Conservation (phyloP, 2,888 invertebrate species). For the Antheraea yamamai region DNA sequence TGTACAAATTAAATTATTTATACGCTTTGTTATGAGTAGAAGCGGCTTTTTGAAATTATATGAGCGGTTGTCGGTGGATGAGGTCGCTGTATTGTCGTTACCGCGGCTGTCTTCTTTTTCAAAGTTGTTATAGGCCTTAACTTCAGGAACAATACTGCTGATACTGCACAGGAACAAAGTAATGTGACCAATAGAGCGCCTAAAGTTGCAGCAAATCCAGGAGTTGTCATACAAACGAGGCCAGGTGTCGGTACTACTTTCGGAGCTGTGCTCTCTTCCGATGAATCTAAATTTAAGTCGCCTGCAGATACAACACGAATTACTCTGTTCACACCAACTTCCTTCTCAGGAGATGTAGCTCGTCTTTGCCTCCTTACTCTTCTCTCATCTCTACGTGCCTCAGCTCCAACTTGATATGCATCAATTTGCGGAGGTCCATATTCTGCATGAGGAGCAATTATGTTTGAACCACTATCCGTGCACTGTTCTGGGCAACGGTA, state of each 20-base stretch:
- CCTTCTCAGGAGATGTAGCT: constrained; percentile 85
- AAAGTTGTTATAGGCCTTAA: constrained; percentile 86
- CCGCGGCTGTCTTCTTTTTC: constrained; percentile 79
- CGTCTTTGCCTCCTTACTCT: constrained; percentile 86
- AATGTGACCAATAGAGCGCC: constrained; percentile 91
- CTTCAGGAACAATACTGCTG: constrained; percentile 92
- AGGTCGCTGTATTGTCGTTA: constrained; percentile 72
- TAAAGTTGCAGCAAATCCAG: constrained; percentile 94
- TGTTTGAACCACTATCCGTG: constrained; percentile 83
- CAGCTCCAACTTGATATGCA: constrained; percentile 82
- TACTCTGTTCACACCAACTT: constrained; percentile 93
- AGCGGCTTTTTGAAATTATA: constrained; percentile 83
- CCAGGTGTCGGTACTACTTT: constrained; percentile 85
- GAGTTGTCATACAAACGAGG: constrained; percentile 95
- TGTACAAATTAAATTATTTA: constrained; percentile 75
- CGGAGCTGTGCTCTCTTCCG: constrained; percentile 85
- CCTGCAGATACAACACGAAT: constrained; percentile 96
- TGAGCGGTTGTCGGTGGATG: constrained; percentile 72
- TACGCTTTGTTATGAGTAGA: constrained; percentile 83
- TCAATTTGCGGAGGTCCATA: constrained; percentile 87
- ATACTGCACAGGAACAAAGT: constrained; percentile 91
- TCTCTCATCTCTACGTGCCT: constrained; percentile 88
- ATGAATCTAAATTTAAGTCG: constrained; percentile 90
- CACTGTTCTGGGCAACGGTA: constrained; percentile 97
- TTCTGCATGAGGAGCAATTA: constrained; percentile 82